These are phyloP conservation scores for Oncopeltus fasciatus DNA, from an alignment of 1,140 invertebrate genomes.

Conservation along the genomic window DNA sequence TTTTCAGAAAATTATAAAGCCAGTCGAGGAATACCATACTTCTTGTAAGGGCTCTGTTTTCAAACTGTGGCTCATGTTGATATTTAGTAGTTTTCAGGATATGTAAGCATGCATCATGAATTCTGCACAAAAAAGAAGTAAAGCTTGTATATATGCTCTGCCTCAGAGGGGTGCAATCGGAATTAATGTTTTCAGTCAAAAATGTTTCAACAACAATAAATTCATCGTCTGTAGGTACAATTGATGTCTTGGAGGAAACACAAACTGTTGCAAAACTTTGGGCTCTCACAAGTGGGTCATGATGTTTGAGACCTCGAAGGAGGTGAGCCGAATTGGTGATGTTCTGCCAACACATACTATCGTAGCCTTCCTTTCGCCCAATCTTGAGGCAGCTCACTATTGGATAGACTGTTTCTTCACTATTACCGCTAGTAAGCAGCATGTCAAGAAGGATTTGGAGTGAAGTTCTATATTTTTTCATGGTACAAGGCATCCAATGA, in stretches of 20 bases:
- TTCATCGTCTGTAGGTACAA: conserved; percentile 17
- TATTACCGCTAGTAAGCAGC: neutral
- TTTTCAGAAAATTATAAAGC: conserved; percentile 33
- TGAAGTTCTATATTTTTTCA: conserved; percentile 19
- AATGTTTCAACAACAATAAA: conserved; percentile 19
- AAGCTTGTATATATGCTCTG: conserved; percentile 20
- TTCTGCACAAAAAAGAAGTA: conserved; percentile 15
- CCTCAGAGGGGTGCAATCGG: conserved; percentile 19
- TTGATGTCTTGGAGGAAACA: conserved; percentile 16
- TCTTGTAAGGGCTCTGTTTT: conserved; percentile 12
- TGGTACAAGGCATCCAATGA: conserved; percentile 22
- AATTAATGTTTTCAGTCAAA: conserved; percentile 22
- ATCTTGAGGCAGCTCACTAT: conserved; percentile 17
- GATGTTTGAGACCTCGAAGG: neutral
- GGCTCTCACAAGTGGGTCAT: neutral
- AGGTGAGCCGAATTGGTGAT: neutral
- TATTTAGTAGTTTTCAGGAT: conserved; percentile 23
- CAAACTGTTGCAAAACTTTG: conserved; percentile 21
- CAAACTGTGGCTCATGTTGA: neutral
- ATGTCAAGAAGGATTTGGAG: conserved; percentile 14
- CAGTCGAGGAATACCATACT: conserved; percentile 31
- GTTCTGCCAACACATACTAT: conserved; percentile 15
- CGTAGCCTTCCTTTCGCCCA: conserved; percentile 20
- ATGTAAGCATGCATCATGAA: conserved; percentile 21
- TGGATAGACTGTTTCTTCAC: conserved; percentile 2